phyloP scores from a whole-genome alignment of 2,113 vertebrate species.

The Cinclus mexicanus region DNA sequence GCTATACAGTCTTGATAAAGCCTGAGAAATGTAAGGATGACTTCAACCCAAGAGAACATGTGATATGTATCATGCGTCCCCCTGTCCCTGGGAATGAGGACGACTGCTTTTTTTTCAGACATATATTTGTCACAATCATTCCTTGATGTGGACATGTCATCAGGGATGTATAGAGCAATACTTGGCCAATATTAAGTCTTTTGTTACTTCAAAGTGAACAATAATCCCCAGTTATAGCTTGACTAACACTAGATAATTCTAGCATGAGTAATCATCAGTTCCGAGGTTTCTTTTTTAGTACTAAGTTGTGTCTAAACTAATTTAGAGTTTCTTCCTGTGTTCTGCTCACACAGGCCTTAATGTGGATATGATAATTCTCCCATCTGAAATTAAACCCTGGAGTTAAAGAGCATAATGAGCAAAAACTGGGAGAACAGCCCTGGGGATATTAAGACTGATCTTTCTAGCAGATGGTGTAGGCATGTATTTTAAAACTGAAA shows the following conservation, averaged over 20 bases:
- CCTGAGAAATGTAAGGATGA: neutral
- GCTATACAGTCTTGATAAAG: neutral
- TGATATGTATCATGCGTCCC: rapidly evolving
- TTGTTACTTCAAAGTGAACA: neutral
- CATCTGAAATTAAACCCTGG: neutral
- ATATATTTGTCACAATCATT: neutral
- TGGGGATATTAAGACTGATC: neutral
- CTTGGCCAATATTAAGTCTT: neutral
- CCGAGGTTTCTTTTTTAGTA: neutral
- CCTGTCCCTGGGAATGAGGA: rapidly evolving
- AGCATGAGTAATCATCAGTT: neutral
- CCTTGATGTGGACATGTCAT: neutral
- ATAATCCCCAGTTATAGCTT: neutral
- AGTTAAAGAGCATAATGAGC: neutral
- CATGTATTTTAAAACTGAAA: neutral
- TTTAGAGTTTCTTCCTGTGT: neutral
- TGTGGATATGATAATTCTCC: neutral
- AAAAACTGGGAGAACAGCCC: neutral
- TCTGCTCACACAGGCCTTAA: neutral
- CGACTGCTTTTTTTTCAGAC: neutral
- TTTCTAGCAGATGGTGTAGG: neutral
- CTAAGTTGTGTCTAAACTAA: neutral
- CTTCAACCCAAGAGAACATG: neutral
- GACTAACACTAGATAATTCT: neutral
- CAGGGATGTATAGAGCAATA: neutral